A percentile compares a stretch with the other conserved stretches of the same genome.
Evolutionary conservation across 2,113 vertebrate genomes (phyloP).

Genomic region (Emydocephalus ijimae): DNA sequence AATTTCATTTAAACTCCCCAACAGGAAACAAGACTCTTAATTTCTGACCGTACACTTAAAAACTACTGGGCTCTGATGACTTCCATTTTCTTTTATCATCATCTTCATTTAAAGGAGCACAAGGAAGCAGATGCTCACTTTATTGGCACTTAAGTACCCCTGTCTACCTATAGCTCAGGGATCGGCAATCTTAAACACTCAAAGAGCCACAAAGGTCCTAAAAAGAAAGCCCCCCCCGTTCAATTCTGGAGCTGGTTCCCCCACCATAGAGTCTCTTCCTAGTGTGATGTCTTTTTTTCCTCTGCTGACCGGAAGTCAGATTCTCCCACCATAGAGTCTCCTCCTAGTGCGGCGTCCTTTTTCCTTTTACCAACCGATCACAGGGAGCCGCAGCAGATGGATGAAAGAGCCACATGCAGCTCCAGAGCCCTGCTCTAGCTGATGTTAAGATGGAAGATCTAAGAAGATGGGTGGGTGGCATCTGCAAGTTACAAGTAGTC

Average conservation of each 20-base stretch:
- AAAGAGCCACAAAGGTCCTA: too few species aligned
- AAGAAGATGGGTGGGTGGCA: background rate
- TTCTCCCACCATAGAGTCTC: too few species aligned
- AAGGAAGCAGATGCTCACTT: background rate
- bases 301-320: too few species aligned
- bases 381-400: too few species aligned
- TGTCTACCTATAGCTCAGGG: background rate
- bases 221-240: too few species aligned
- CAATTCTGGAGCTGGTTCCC: too few species aligned
- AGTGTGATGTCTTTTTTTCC: too few species aligned
- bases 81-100: background rate
- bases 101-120: background rate
- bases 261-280: too few species aligned
- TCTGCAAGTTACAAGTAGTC: background rate
- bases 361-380: too few species aligned
- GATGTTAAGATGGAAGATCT: background rate
- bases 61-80: background rate
- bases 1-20: background rate
- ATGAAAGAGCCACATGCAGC: too few species aligned
- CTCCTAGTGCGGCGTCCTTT: too few species aligned
- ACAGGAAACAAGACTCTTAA: background rate
- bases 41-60: background rate
- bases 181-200: too few species aligned
- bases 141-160: background rate
- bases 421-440: background rate